These are phyloP conservation scores for Acrocera orbiculus DNA, from an alignment of 2,888 invertebrate species.

Conservation along the genomic window DNA sequence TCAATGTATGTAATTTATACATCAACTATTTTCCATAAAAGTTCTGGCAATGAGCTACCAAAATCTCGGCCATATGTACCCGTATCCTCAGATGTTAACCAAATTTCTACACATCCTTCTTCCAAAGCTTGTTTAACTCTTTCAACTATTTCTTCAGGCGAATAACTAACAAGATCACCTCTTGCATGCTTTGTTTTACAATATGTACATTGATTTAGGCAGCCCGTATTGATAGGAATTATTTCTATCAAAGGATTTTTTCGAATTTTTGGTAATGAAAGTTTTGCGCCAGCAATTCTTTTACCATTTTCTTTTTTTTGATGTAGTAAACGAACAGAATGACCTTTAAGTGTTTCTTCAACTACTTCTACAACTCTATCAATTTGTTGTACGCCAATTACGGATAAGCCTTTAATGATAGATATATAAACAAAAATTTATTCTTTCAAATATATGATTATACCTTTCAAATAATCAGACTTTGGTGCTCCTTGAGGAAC, in stretches of 20 bases:
- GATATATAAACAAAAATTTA: constrained; percentile 16
- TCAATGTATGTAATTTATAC: constrained; percentile 9
- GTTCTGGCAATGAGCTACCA: constrained; percentile 66
- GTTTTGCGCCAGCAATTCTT: constrained; percentile 71
- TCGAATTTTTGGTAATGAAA: constrained; percentile 82
- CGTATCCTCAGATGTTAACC: constrained; percentile 96
- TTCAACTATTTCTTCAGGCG: constrained; percentile 72
- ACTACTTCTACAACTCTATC: constrained; percentile 95
- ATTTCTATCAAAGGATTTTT: constrained; percentile 95
- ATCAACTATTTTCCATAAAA: constrained; percentile 70
- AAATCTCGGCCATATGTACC: constrained; percentile 96
- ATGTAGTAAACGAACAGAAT: constrained; percentile 59
- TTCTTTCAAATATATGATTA: too few species aligned
- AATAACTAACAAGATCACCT: constrained; percentile 90
- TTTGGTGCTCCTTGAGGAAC: constrained; percentile 88
- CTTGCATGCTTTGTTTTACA: constrained; percentile 97
- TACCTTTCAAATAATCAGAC: constrained; percentile 33
- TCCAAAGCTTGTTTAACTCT: constrained; percentile 70
- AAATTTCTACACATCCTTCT: constrained; percentile 90
- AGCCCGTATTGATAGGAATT: constrained; percentile 89
- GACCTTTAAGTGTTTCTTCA: constrained; percentile 89
- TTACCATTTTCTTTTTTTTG: constrained; percentile 62
- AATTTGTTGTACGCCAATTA: constrained; percentile 97
- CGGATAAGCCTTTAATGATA: constrained; percentile 47
- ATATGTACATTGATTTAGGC: constrained; percentile 95